A percentile compares a stretch with the other conserved stretches of the same genome.
These are phyloP conservation scores for Periophthalmus modestus DNA, from an alignment of 2,113 vertebrate genomes.

Conservation along the genomic window DNA sequence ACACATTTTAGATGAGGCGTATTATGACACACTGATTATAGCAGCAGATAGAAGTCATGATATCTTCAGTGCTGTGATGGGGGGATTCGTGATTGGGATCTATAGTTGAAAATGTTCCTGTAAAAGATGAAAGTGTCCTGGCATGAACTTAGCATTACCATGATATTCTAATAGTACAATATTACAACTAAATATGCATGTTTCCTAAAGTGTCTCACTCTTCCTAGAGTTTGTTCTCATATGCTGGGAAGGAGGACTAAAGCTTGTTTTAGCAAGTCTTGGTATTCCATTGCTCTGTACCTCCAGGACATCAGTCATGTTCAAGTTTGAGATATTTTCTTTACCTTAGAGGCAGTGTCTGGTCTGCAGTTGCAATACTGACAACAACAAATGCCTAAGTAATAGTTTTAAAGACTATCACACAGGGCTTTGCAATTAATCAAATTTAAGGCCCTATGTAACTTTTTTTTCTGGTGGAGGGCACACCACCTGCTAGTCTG, in stretches of 20 bases:
- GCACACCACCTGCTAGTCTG: too few relatives aligned
- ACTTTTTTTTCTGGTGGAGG: neutral
- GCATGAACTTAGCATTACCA: slow-evolving; percentile 53
- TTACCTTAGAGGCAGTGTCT: slow-evolving; percentile 66
- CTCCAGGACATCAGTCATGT: slow-evolving; percentile 62
- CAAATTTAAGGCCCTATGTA: too few relatives aligned
- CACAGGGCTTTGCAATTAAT: neutral
- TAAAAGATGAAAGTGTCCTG: slow-evolving; percentile 55
- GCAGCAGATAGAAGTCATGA: slow-evolving; percentile 51
- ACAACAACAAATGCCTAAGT: slow-evolving; percentile 51
- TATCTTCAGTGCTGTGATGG: slow-evolving; percentile 35
- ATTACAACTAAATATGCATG: slow-evolving; percentile 30
- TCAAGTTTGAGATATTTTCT: slow-evolving; percentile 51
- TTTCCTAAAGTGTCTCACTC: slow-evolving; percentile 57
- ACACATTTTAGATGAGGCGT: slow-evolving; percentile 55
- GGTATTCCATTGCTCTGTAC: slow-evolving; percentile 59
- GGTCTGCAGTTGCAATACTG: slow-evolving; percentile 41
- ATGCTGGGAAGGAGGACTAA: slow-evolving; percentile 54
- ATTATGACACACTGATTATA: slow-evolving; percentile 59
- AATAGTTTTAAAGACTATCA: slow-evolving; percentile 63
- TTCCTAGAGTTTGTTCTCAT: slow-evolving; percentile 58
- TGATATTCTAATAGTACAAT: slow-evolving; percentile 17
- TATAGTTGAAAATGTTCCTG: slow-evolving; percentile 46
- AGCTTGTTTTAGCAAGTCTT: slow-evolving; percentile 72
- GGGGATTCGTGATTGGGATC: slow-evolving; percentile 42